phyloP scores from a whole-genome alignment of 2,113 vertebrate species.

The Larimichthys polyactis region DNA sequence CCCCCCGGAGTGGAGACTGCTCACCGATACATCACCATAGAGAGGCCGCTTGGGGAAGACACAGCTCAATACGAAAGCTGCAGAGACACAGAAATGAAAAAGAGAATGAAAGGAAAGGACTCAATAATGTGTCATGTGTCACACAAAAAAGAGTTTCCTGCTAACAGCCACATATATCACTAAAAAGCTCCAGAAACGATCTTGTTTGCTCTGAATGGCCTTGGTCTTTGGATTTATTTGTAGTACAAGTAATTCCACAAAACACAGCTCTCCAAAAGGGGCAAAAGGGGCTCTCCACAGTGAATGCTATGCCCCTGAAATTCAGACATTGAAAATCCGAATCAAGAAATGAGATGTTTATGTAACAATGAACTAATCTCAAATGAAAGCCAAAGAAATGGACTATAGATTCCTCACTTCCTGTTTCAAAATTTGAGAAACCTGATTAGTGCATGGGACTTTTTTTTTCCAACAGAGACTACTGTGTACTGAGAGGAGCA shows the following conservation, averaged over 20 bases:
- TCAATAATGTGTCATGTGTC: neutral
- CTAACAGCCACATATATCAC: neutral
- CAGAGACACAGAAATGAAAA: constrained; percentile 11
- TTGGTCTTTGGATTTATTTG: neutral
- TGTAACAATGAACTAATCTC: neutral
- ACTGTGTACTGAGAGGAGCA: neutral
- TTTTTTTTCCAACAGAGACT: neutral
- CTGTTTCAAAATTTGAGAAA: neutral
- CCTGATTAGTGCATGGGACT: too few species aligned
- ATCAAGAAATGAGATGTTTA: neutral
- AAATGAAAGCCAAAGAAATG: too few species aligned
- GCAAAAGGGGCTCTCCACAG: neutral
- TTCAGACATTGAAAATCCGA: neutral
- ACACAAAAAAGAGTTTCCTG: neutral
- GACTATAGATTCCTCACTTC: neutral
- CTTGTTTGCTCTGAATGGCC: neutral
- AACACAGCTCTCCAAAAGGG: neutral
- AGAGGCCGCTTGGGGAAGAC: constrained; percentile 88
- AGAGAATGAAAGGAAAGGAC: neutral
- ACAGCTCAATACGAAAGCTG: constrained; percentile 94
- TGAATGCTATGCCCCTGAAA: neutral
- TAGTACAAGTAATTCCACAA: neutral
- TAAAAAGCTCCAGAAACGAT: neutral
- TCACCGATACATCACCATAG: constrained; percentile 91
- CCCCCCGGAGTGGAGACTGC: constrained; percentile 92